phyloP scores from a whole-genome alignment of 2,113 vertebrate species.

The Aphyosemion australe region DNA sequence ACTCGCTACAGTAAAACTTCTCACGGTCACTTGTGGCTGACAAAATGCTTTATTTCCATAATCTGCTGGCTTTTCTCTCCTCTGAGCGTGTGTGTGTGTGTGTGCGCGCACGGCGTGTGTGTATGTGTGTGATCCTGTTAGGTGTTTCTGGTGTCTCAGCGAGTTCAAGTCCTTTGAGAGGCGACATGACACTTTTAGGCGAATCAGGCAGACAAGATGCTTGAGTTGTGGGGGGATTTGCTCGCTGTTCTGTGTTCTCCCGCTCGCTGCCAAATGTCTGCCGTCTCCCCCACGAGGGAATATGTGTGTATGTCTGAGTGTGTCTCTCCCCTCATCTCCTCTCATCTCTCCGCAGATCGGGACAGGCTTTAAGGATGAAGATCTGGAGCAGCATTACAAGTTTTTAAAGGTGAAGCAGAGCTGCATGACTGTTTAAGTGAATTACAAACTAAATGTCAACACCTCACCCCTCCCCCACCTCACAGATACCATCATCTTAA shows the following conservation, averaged over 20 bases:
- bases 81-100: constrained; percentile 14
- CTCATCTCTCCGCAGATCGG: constrained; percentile 81
- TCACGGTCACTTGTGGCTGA: constrained; percentile 30
- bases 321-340: constrained; percentile 35
- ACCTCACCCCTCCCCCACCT: not conserved
- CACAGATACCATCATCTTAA: not conserved
- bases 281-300: constrained; percentile 39
- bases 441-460: not conserved
- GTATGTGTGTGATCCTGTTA: constrained; percentile 32
- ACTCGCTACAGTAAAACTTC: constrained; percentile 12
- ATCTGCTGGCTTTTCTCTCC: not conserved
- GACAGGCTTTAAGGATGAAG: constrained; percentile 91
- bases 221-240: constrained; percentile 10
- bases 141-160: constrained; percentile 41
- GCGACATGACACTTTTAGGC: constrained; percentile 61
- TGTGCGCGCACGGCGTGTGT: not conserved
- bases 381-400: constrained; percentile 85
- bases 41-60: constrained; percentile 45
- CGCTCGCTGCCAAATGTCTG: constrained; percentile 51
- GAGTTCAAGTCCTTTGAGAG: constrained; percentile 52
- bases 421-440: not conserved
- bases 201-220: constrained; percentile 45
- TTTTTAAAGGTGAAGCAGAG: constrained; percentile 83
- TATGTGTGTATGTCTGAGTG: constrained; percentile 15
- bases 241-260: constrained; percentile 37